phyloP scores from a whole-genome alignment of 2,888 invertebrate species.

The Cataglyphis albicans region DNA sequence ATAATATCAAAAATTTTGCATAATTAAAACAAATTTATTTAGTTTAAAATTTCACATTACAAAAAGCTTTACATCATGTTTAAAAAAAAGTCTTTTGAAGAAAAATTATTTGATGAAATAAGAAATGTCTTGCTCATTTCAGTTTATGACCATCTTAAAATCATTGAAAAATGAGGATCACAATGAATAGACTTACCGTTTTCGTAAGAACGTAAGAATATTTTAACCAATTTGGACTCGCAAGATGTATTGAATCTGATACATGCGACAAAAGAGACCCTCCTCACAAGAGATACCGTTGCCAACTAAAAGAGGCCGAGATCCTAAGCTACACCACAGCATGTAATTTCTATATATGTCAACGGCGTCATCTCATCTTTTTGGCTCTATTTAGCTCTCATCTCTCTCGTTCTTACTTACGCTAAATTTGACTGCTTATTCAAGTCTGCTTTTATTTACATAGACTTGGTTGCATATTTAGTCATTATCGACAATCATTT shows the following conservation, averaged over 20 bases:
- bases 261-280: slow-evolving; percentile 67
- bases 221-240: slow-evolving; percentile 48
- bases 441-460: slow-evolving; percentile 17
- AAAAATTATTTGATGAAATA: background rate
- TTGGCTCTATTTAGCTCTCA: slow-evolving; percentile 58
- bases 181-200: slow-evolving; percentile 63
- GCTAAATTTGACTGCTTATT: slow-evolving; percentile 41
- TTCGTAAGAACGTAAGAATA: slow-evolving; percentile 72
- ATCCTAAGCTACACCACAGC: slow-evolving; percentile 54
- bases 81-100: too few relatives aligned
- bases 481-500: background rate
- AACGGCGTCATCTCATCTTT: slow-evolving; percentile 55
- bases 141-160: background rate
- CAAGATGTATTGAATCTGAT: slow-evolving; percentile 44
- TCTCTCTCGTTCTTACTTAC: slow-evolving; percentile 30
- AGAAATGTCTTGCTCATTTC: background rate
- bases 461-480: background rate
- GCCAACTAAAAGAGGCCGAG: slow-evolving; percentile 71
- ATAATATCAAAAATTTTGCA: background rate
- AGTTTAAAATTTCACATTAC: background rate
- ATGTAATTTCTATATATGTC: slow-evolving; percentile 33
- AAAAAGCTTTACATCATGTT: too few relatives aligned
- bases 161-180: background rate
- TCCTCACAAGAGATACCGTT: slow-evolving; percentile 81
- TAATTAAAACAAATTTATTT: background rate